These are phyloP conservation scores for Aculops lycopersici DNA, from an alignment of 1,140 invertebrate species.

Conservation along the genomic window DNA sequence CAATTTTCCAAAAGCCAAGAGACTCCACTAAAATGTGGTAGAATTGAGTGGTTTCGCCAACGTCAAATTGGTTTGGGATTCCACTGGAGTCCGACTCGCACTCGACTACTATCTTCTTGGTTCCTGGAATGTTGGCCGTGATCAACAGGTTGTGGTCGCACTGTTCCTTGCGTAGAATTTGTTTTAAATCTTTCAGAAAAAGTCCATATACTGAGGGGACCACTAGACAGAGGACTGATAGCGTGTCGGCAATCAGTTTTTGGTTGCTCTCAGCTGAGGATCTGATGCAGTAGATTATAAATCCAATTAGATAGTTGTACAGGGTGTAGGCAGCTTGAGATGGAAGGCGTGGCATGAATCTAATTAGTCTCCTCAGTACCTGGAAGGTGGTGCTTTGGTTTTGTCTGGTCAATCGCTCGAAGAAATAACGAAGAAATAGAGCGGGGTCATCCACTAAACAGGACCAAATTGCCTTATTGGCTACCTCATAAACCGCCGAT, in stretches of 20 bases:
- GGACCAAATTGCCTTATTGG: conserved; percentile 51
- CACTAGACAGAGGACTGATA: conserved; percentile 87
- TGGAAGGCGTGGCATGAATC: conserved; percentile 65
- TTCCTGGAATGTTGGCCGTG: conserved; percentile 89
- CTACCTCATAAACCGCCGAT: conserved; percentile 24
- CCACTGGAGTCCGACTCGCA: conserved; percentile 68
- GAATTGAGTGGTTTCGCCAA: conserved; percentile 96
- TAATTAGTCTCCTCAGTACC: conserved; percentile 51
- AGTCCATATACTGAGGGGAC: conserved; percentile 84
- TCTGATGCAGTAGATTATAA: conserved; percentile 94
- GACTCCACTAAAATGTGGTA: conserved; percentile 75
- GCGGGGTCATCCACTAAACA: conserved; percentile 91
- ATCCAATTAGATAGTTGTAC: conserved; percentile 92
- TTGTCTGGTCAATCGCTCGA: conserved; percentile 77
- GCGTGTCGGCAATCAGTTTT: conserved; percentile 59
- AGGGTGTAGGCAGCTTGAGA: conserved; percentile 92
- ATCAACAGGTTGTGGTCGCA: conserved; percentile 81
- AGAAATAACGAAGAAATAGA: conserved; percentile 68
- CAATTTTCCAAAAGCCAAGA: conserved; percentile 83
- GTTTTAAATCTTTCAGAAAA: conserved; percentile 96
- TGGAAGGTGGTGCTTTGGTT: conserved; percentile 86
- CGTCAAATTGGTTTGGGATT: conserved; percentile 88
- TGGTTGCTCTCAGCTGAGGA: conserved; percentile 73
- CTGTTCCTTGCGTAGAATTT: conserved; percentile 90
- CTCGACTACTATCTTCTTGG: conserved; percentile 81